These are phyloP conservation scores for Melanotus villosus DNA, from an alignment of 2,888 invertebrate genomes.

Conservation along the genomic window DNA sequence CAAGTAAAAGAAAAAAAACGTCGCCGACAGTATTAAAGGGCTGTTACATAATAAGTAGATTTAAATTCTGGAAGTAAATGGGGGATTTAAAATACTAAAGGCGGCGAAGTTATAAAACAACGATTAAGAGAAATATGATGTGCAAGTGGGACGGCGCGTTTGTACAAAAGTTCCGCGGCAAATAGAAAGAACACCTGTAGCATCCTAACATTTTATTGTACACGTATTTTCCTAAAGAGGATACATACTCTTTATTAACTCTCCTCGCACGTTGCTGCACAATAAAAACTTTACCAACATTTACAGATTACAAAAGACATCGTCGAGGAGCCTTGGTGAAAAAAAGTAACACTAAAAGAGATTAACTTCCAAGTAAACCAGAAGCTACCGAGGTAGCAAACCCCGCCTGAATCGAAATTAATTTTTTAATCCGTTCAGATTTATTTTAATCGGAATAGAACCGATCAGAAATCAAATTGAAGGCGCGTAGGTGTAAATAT, in stretches of 20 bases:
- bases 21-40: too few species aligned
- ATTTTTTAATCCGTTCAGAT: too few species aligned
- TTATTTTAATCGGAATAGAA: background rate
- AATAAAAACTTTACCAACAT: constrained; percentile 38
- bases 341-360: background rate
- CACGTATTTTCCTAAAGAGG: constrained; percentile 45
- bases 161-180: constrained; percentile 43
- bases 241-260: constrained; percentile 35
- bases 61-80: too few species aligned
- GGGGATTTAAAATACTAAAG: too few species aligned
- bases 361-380: too few species aligned
- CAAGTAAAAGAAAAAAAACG: too few species aligned
- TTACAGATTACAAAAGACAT: constrained; percentile 43
- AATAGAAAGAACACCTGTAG: constrained; percentile 48
- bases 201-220: constrained; percentile 47
- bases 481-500: constrained; percentile 53
- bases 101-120: constrained; percentile 32
- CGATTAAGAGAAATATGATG: constrained; percentile 46
- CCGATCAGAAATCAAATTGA: constrained; percentile 28
- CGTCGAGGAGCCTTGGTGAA: constrained; percentile 1
- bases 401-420: too few species aligned
- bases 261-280: constrained; percentile 38
- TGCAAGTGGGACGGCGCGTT: constrained; percentile 41
- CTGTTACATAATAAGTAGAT: too few species aligned
- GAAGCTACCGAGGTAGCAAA: too few species aligned